Evolutionary conservation across 2,113 vertebrate genomes (phyloP).

Genomic region (Centropus unirufus): DNA sequence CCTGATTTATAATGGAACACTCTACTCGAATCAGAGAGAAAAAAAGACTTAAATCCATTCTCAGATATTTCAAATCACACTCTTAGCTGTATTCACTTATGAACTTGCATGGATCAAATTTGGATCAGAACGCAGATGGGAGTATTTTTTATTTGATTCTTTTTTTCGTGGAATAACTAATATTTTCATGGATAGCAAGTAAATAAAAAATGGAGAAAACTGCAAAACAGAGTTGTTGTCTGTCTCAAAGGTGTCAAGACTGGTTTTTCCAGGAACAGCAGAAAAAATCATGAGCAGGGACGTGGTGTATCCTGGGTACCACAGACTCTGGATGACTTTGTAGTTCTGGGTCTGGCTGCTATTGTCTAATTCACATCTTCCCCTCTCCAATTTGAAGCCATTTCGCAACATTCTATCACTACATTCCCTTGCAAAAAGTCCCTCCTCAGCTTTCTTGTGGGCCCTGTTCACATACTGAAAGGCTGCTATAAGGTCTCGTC

Average conservation of each 20-base stretch:
- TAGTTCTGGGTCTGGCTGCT: not conserved
- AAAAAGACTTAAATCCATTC: not conserved
- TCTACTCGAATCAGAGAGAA: not conserved
- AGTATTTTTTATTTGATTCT: not conserved
- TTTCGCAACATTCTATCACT: no score
- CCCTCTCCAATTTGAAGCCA: no score
- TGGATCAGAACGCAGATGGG: not conserved
- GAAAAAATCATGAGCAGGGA: rapidly evolving
- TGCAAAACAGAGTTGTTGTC: not conserved
- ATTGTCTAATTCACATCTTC: no score
- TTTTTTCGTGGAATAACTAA: not conserved
- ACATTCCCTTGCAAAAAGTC: no score
- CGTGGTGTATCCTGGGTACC: no score
- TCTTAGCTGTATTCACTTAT: not conserved
- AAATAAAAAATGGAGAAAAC: not conserved
- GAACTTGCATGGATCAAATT: not conserved
- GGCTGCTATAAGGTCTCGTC: no score
- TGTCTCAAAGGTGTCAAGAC: not conserved
- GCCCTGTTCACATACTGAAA: no score
- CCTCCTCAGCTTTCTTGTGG: no score
- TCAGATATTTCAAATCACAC: not conserved
- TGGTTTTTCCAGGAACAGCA: not conserved
- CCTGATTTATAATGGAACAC: not conserved
- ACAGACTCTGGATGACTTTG: not conserved
- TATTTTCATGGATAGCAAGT: not conserved